A percentile compares a stretch with the other conserved stretches of the same genome.
Evolutionary conservation across 2,113 vertebrate genomes (phyloP).

Genomic region (Limnothrissa miodon): DNA sequence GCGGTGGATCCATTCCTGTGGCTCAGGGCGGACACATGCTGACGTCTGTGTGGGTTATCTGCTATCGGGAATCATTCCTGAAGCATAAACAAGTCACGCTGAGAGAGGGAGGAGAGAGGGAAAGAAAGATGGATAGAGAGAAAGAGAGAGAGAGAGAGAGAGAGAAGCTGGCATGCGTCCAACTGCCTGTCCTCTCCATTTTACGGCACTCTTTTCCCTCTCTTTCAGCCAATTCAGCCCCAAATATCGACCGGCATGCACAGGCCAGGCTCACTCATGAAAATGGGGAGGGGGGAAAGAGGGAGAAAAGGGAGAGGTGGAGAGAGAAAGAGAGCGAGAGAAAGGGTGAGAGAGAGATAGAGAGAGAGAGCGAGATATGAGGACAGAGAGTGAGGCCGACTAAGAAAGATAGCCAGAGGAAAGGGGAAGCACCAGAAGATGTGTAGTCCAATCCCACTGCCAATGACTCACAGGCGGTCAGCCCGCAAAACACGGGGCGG

Average conservation of each 20-base stretch:
- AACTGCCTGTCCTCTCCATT: constrained; percentile 65
- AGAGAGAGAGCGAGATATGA: constrained; percentile 19
- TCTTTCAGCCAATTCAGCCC: constrained; percentile 71
- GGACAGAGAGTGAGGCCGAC: constrained; percentile 45
- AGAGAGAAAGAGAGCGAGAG: constrained; percentile 35
- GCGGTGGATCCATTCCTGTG: constrained; percentile 56
- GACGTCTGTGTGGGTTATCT: constrained; percentile 65
- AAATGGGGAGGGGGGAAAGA: background rate
- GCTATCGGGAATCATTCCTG: constrained; percentile 69
- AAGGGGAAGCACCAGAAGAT: constrained; percentile 42
- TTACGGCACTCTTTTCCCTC: constrained; percentile 62
- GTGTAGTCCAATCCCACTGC: constrained; percentile 32
- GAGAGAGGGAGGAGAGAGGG: background rate
- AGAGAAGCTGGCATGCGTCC: constrained; percentile 62
- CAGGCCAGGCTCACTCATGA: background rate
- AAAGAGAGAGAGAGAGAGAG: constrained; percentile 38
- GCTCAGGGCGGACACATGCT: constrained; percentile 69
- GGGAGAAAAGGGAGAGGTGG: background rate
- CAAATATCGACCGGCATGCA: constrained; percentile 62
- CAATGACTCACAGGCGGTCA: constrained; percentile 12
- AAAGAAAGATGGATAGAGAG: background rate
- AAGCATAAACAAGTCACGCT: constrained; percentile 68
- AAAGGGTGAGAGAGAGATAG: background rate
- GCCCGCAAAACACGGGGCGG: constrained; percentile 17
- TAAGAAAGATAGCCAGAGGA: constrained; percentile 37